Evolutionary conservation across 2,888 invertebrate species (phyloP).

Genomic region (Harpalus rufipes): DNA sequence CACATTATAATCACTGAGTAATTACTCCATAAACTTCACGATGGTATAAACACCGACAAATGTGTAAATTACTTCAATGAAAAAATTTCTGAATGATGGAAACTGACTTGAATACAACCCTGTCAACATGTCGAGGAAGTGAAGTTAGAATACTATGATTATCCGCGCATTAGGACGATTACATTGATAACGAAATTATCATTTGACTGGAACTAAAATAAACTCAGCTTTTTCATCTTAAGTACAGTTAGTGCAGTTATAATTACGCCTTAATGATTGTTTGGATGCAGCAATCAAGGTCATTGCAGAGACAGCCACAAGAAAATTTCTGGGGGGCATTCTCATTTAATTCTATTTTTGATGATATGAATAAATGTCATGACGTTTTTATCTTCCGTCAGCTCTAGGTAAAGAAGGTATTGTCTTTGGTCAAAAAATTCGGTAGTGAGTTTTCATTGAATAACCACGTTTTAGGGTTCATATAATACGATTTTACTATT

Average conservation of each 20-base stretch:
- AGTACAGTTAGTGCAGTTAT: constrained; percentile 63
- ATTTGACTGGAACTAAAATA: constrained; percentile 14
- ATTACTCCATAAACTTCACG: not conserved
- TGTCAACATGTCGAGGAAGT: constrained; percentile 13
- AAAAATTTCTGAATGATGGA: not conserved
- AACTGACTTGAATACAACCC: not conserved
- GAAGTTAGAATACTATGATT: constrained; percentile 17
- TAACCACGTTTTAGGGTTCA: too few relatives aligned
- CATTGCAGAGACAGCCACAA: constrained; percentile 44
- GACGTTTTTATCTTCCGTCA: too few relatives aligned
- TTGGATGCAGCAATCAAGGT: constrained; percentile 62
- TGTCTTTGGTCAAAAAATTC: too few relatives aligned
- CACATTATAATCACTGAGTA: not conserved
- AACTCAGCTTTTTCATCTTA: constrained; percentile 51
- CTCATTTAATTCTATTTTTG: not conserved
- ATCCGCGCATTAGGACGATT: constrained; percentile 22
- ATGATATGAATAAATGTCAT: not conserved
- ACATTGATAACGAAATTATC: constrained; percentile 25
- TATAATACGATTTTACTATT: too few relatives aligned
- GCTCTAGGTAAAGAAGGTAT: too few relatives aligned
- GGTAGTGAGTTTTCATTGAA: too few relatives aligned
- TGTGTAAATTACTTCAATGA: not conserved
- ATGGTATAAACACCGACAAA: not conserved
- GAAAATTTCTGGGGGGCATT: not conserved
- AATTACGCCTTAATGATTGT: constrained; percentile 63